These are phyloP conservation scores for Papilio polytes DNA, from an alignment of 1,140 invertebrate species.

Conservation along the genomic window DNA sequence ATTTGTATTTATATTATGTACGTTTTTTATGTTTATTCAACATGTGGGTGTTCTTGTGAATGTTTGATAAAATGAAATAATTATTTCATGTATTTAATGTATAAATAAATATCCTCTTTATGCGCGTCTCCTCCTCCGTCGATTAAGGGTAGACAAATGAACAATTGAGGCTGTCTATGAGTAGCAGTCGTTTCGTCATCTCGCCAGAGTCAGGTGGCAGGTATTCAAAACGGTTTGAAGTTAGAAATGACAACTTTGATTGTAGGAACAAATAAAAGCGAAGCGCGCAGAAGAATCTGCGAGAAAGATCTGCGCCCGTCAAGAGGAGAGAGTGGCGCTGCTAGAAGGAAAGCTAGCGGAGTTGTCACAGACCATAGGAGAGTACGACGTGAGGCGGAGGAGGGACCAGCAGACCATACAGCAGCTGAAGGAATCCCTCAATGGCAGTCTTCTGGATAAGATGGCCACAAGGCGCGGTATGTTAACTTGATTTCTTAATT, in stretches of 20 bases:
- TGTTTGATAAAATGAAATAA: too few species aligned
- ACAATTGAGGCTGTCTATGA: too few species aligned
- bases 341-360: conserved; percentile 92
- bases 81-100: too few species aligned
- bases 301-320: conserved; percentile 86
- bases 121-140: too few species aligned
- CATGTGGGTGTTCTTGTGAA: too few species aligned
- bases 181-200: too few species aligned
- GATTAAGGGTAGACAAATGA: too few species aligned
- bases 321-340: conserved; percentile 90
- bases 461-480: conserved; percentile 46
- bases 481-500: neutral
- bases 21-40: too few species aligned
- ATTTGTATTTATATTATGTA: too few species aligned
- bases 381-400: conserved; percentile 89
- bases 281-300: conserved; percentile 88
- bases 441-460: conserved; percentile 60
- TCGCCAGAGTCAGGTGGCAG: too few species aligned
- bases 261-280: conserved; percentile 87
- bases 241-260: neutral
- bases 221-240: too few species aligned
- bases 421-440: conserved; percentile 86
- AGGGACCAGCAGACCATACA: conserved; percentile 91
- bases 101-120: too few species aligned
- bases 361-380: conserved; percentile 90